Evolutionary conservation across 1,140 invertebrate species (phyloP).

Genomic region (Pentalonia nigronervosa): DNA sequence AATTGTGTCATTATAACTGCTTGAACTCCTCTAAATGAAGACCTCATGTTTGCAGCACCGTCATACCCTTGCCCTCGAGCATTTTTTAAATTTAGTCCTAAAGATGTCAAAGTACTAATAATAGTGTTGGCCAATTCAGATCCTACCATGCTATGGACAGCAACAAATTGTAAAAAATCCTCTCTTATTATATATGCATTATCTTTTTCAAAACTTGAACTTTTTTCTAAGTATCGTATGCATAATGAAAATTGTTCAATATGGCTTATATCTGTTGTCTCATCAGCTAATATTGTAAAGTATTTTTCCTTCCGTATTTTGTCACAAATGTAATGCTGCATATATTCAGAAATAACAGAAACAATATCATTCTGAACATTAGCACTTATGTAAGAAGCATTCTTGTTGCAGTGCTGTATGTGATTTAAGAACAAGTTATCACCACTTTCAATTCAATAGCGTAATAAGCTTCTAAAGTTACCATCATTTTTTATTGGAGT

Average conservation of each 20-base stretch:
- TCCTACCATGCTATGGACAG: not conserved
- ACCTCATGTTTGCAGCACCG: not conserved
- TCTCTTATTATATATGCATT: not conserved
- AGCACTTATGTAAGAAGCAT: too few species aligned
- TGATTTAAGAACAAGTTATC: too few species aligned
- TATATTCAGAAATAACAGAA: not conserved
- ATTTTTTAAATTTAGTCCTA: not conserved
- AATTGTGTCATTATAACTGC: not conserved
- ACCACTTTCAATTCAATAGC: too few species aligned
- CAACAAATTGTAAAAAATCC: not conserved
- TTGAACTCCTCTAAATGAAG: conserved; percentile 4
- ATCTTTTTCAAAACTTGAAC: not conserved
- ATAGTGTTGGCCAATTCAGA: not conserved
- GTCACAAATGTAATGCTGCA: not conserved
- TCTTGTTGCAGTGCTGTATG: too few species aligned
- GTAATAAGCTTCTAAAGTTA: too few species aligned
- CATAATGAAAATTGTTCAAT: not conserved
- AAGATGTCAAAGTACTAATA: not conserved
- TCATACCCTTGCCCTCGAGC: not conserved
- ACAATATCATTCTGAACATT: too few species aligned
- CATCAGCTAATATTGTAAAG: not conserved
- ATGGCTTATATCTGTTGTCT: not conserved
- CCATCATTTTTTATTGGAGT: too few species aligned
- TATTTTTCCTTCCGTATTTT: not conserved
- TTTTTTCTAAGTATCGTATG: not conserved